phyloP scores from a whole-genome alignment of 1,140 invertebrate genomes.

The Contarinia nasturtii region DNA sequence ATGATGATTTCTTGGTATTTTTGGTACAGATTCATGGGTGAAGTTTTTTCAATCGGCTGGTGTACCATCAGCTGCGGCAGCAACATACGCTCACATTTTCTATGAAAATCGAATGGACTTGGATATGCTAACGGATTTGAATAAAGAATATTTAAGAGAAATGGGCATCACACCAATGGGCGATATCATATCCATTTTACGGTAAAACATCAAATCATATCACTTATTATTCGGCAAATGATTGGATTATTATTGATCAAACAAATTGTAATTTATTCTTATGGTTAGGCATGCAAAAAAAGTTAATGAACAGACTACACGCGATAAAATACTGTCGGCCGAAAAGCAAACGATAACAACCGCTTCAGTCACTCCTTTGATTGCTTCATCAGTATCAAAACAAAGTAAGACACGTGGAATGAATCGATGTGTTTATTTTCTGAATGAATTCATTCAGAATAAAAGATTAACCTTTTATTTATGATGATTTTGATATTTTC shows the following conservation, averaged over 20 bases:
- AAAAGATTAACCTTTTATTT: no score
- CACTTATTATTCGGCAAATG: no score
- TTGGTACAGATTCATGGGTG: constrained; percentile 42
- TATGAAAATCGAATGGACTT: constrained; percentile 60
- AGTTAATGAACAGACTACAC: constrained; percentile 40
- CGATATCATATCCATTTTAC: constrained; percentile 63
- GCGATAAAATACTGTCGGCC: constrained; percentile 30
- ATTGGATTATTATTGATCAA: not conserved
- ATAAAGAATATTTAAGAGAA: constrained; percentile 61
- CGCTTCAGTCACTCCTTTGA: constrained; percentile 14
- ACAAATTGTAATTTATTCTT: constrained; percentile 4
- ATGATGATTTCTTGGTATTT: constrained; percentile 9
- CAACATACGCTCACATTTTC: constrained; percentile 65
- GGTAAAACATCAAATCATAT: constrained; percentile 14
- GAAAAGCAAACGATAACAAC: constrained; percentile 23
- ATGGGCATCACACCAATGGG: constrained; percentile 70
- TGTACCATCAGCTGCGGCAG: constrained; percentile 48
- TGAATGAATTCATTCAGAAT: no score
- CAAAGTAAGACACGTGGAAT: no score
- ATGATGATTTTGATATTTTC: no score
- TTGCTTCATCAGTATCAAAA: not conserved
- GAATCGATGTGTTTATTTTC: no score
- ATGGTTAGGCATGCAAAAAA: constrained; percentile 59
- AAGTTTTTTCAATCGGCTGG: constrained; percentile 63
- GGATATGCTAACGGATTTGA: constrained; percentile 64